These are phyloP conservation scores for Melipona quadrifasciata DNA, from an alignment of 1,140 invertebrate species.

Conservation along the genomic window DNA sequence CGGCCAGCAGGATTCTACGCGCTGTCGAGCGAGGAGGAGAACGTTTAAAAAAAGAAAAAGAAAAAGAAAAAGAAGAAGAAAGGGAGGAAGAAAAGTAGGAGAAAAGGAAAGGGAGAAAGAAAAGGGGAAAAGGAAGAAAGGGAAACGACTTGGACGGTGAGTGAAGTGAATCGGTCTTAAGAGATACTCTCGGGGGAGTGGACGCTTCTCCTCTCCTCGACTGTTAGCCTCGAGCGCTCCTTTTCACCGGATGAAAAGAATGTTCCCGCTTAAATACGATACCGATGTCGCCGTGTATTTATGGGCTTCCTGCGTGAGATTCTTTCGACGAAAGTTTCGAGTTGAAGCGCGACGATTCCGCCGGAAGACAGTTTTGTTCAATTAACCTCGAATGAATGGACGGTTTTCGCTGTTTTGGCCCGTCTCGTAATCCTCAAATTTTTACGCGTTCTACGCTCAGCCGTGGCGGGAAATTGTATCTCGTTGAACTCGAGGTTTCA, in stretches of 20 bases:
- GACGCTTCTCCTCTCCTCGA: slow-evolving; percentile 30
- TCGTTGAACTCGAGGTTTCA: too few relatives aligned
- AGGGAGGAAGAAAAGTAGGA: background rate
- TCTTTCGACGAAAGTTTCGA: background rate
- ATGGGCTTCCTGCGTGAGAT: background rate
- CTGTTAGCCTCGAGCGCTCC: slow-evolving; percentile 15
- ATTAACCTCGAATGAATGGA: background rate
- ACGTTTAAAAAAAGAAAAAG: slow-evolving; percentile 23
- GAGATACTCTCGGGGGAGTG: slow-evolving; percentile 36
- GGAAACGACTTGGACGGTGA: slow-evolving; percentile 26
- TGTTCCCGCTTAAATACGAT: slow-evolving; percentile 18
- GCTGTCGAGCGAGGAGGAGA: slow-evolving; percentile 10
- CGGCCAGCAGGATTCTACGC: slow-evolving; percentile 34
- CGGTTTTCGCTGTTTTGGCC: too few relatives aligned
- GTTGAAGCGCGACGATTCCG: background rate
- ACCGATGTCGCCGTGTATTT: slow-evolving; percentile 1
- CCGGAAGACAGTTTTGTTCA: background rate
- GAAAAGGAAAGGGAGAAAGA: slow-evolving; percentile 12
- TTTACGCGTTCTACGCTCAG: too few relatives aligned
- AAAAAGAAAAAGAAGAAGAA: slow-evolving; percentile 1
- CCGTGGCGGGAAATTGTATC: too few relatives aligned
- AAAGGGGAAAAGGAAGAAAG: slow-evolving; percentile 21
- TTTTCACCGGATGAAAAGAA: slow-evolving; percentile 7
- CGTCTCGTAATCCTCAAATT: too few relatives aligned
- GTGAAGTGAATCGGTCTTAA: slow-evolving; percentile 59